Evolutionary conservation across 2,113 vertebrate genomes (phyloP), one percentile per base, ranked within the genome.

Genomic region (Myotis lucifugus): DNA sequence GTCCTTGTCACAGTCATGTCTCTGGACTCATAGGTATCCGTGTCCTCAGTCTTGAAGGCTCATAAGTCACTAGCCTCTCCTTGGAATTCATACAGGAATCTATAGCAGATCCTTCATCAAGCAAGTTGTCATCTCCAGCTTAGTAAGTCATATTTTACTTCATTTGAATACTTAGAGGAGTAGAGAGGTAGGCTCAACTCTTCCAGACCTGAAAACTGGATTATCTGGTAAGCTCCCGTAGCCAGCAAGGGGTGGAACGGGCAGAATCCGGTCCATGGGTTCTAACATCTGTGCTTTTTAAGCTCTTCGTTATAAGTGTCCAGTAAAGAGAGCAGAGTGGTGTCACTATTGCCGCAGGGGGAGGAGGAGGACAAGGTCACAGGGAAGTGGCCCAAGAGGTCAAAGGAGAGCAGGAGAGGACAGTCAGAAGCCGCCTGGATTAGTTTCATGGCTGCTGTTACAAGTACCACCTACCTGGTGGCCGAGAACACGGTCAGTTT

Each of bases 401-500:
- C 25, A 42, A 1, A 72, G 66, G 15, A 70, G 25, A 64, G 3
- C 11, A 13, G 21, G 34, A 86, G 23, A 11, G 23, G 40, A 23
- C 6, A 10, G 25, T 7, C 23, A 5, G 52, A 48, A 73, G 9
- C 21, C 13, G 1, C n/a, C 3, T 21, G 4, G 12, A 2, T 13
- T 83, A 5, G 13, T 82, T 54, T 34, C 52, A 0, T 21, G 10
- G 7, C n/a, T 52, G 14, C 19, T 25, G 1, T 32, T 70, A 61
- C 15, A 91, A 52, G 42, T 85, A 11, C 48, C 5, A 13, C 11
- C 7, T 8, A 18, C 37, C 9, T 19, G 10, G 32, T 52, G 12
- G 5, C 40, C 61, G 59, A 29, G 25, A 64, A n/a, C 34, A 73
- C 25, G 19, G 21, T 19, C n/a, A 18, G 50, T 17, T 27, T 37